These are phyloP conservation scores for Zele albiditarsus DNA, from an alignment of 2,888 invertebrate genomes.

Conservation along the genomic window DNA sequence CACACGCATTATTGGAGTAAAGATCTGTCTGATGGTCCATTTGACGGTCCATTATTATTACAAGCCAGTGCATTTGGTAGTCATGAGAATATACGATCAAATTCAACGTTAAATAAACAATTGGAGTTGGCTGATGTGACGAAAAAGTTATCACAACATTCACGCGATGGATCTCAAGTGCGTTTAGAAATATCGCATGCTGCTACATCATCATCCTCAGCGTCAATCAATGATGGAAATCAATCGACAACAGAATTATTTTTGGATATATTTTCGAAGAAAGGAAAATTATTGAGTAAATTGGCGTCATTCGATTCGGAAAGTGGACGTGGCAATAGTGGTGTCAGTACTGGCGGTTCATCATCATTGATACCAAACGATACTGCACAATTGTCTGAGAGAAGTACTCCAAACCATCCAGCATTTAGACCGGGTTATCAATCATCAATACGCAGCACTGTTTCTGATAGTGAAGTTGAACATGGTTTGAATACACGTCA, in stretches of 20 bases:
- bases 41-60: constrained; percentile 73
- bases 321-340: constrained; percentile 66
- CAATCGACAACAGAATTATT: constrained; percentile 93
- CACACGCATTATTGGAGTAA: constrained; percentile 99
- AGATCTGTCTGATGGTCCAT: constrained; percentile 79
- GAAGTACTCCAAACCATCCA: constrained; percentile 87
- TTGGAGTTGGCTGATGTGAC: constrained; percentile 73
- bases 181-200: constrained; percentile 76
- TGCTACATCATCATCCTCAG: constrained; percentile 79
- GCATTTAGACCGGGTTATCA: constrained; percentile 84
- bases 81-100: constrained; percentile 80
- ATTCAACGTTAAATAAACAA: constrained; percentile 73
- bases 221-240: constrained; percentile 75
- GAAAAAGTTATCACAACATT: constrained; percentile 79
- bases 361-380: constrained; percentile 63
- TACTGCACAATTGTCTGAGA: constrained; percentile 77
- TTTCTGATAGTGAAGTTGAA: constrained; percentile 95
- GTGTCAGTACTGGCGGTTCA: constrained; percentile 69
- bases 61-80: constrained; percentile 81
- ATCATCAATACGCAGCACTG: constrained; percentile 87
- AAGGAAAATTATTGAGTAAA: constrained; percentile 90
- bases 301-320: constrained; percentile 93
- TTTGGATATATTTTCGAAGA: constrained; percentile 93
- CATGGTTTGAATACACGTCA: constrained; percentile 77
- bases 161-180: constrained; percentile 77